A percentile compares a stretch with the other conserved stretches of the same genome.
phyloP scores from a whole-genome alignment of 2,113 vertebrate genomes.

The Pagrus major region DNA sequence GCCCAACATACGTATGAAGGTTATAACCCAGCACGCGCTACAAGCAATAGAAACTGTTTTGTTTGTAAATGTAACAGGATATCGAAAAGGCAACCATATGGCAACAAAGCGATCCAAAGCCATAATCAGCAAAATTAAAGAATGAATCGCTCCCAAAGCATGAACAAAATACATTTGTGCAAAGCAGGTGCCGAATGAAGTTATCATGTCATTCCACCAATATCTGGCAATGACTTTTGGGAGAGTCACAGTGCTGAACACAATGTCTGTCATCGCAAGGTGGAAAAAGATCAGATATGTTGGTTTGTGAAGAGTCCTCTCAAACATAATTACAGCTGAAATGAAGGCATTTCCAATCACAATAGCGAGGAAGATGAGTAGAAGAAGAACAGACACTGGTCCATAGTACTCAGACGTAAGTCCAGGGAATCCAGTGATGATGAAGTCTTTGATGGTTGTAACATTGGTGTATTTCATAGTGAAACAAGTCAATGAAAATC shows the following conservation, averaged over 20 bases:
- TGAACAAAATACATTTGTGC: conserved; percentile 79
- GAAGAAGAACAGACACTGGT: conserved; percentile 46
- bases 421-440: conserved; percentile 74
- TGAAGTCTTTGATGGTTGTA: conserved; percentile 60
- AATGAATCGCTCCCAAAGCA: conserved; percentile 63
- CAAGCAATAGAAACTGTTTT: conserved; percentile 52
- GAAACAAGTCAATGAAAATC: not conserved
- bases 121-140: conserved; percentile 75
- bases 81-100: conserved; percentile 71
- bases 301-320: conserved; percentile 72
- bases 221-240: conserved; percentile 72
- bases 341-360: conserved; percentile 71
- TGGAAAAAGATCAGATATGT: conserved; percentile 74
- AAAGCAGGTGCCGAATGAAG: conserved; percentile 69
- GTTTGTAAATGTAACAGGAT: conserved; percentile 64
- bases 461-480: conserved; percentile 27
- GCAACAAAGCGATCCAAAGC: conserved; percentile 77
- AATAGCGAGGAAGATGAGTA: conserved; percentile 65
- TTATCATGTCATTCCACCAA: conserved; percentile 62
- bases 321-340: conserved; percentile 49
- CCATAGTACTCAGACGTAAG: conserved; percentile 61
- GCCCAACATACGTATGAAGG: conserved; percentile 53
- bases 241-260: conserved; percentile 67
- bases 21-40: conserved; percentile 51
- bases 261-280: conserved; percentile 72